Evolutionary conservation across 2,888 invertebrate species (phyloP).

Genomic region (Branchellion lobata): DNA sequence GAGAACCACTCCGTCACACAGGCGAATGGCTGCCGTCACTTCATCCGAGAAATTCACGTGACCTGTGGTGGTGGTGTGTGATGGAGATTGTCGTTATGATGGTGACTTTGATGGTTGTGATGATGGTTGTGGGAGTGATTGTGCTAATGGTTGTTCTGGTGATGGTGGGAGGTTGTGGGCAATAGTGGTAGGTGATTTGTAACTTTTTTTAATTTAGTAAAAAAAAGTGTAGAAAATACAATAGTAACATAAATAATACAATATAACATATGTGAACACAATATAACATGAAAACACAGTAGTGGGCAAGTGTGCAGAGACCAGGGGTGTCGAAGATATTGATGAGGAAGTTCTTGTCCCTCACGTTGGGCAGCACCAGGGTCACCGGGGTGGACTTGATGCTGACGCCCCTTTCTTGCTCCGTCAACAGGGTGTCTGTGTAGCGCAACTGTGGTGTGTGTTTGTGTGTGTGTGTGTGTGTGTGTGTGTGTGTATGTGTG

Average conservation of each 20-base stretch:
- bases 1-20: slow-evolving; percentile 84
- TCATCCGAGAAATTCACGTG: slow-evolving; percentile 99
- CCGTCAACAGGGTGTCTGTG: slow-evolving; percentile 93
- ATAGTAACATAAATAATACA: too few relatives aligned
- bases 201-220: too few relatives aligned
- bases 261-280: too few relatives aligned
- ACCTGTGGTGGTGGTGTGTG: slow-evolving; percentile 65
- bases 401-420: slow-evolving; percentile 87
- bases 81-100: not conserved
- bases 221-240: too few relatives aligned
- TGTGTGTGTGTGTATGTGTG: not conserved
- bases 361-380: slow-evolving; percentile 85
- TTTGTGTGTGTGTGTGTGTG: not conserved
- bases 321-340: slow-evolving; percentile 93
- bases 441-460: slow-evolving; percentile 70
- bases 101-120: too few relatives aligned
- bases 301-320: too few relatives aligned
- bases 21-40: slow-evolving; percentile 90
- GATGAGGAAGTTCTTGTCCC: slow-evolving; percentile 91
- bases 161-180: not conserved
- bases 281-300: too few relatives aligned
- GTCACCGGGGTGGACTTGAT: slow-evolving; percentile 95
- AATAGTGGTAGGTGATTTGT: not conserved
- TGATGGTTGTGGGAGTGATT: too few relatives aligned
- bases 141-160: too few relatives aligned